These are phyloP conservation scores for Peucedramus taeniatus DNA, from an alignment of 2,113 vertebrate species.

Conservation along the genomic window DNA sequence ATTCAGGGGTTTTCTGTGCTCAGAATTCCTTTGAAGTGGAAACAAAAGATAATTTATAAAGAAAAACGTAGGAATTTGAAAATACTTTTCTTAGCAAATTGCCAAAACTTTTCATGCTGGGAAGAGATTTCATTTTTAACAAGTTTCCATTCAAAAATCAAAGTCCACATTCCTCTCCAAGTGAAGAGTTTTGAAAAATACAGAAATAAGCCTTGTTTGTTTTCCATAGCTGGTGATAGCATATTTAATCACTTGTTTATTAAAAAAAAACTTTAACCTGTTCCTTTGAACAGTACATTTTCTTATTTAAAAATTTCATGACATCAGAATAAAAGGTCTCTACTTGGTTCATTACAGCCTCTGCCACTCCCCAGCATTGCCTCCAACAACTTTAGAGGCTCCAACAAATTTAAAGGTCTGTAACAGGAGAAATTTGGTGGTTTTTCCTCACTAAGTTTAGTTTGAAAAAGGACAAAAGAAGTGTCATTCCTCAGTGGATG, in stretches of 20 bases:
- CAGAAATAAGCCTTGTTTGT: neutral
- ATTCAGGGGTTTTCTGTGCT: neutral
- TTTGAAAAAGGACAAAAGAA: neutral
- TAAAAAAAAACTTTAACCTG: neutral
- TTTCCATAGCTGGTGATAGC: neutral
- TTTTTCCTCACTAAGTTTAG: neutral
- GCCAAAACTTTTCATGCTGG: neutral
- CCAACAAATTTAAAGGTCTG: neutral
- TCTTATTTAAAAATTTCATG: neutral
- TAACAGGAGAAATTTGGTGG: neutral
- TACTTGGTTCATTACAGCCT: neutral
- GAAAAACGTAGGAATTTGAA: constrained; percentile 21
- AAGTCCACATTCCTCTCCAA: neutral
- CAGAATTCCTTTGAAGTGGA: constrained; percentile 16
- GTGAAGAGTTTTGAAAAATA: neutral
- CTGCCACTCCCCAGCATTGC: neutral
- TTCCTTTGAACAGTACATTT: neutral
- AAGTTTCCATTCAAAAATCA: neutral
- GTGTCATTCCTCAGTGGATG: neutral
- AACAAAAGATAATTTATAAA: constrained; percentile 43
- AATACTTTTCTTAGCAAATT: constrained; percentile 37
- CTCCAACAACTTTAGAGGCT: neutral
- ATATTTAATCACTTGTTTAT: neutral
- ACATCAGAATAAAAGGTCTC: neutral
- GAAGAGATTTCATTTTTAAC: constrained; percentile 32